These are phyloP conservation scores for Mellilla xanthometata DNA, from an alignment of 2,888 invertebrate species.

Conservation along the genomic window DNA sequence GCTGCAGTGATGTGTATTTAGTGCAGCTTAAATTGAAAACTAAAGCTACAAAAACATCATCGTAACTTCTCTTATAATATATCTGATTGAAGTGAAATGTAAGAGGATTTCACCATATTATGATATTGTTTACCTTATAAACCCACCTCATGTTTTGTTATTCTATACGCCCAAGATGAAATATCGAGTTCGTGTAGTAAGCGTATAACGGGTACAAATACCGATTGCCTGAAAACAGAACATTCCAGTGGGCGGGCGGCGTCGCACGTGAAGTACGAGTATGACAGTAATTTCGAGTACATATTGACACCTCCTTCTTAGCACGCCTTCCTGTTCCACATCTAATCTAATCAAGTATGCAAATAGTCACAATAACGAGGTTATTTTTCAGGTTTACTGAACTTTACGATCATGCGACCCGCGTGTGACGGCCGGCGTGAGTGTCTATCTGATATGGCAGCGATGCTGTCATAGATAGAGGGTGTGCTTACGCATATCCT, in stretches of 20 bases:
- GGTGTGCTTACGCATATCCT: slow-evolving; percentile 28
- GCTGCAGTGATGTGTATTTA: no score
- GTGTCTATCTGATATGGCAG: slow-evolving; percentile 16
- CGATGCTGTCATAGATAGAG: slow-evolving; percentile 30
- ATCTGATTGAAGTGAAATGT: no score
- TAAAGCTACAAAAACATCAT: no score
- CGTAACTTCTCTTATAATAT: no score
- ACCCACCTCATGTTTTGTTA: background rate
- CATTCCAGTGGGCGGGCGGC: slow-evolving; percentile 19
- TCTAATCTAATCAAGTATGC: slow-evolving; percentile 22
- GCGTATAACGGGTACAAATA: slow-evolving; percentile 10
- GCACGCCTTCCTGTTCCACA: slow-evolving; percentile 26
- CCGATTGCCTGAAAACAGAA: slow-evolving; percentile 15
- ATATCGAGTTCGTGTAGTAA: background rate
- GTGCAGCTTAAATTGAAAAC: no score
- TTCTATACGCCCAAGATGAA: background rate
- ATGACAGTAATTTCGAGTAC: slow-evolving; percentile 17
- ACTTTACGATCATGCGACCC: slow-evolving; percentile 25
- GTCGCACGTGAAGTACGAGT: slow-evolving; percentile 19
- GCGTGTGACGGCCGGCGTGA: slow-evolving; percentile 15
- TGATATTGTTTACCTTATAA: no score
- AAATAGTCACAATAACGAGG: slow-evolving; percentile 23
- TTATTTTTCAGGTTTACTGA: slow-evolving; percentile 25
- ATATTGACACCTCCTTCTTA: slow-evolving; percentile 26
- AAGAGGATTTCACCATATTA: no score